These are phyloP conservation scores for Todiramphus saurophagus DNA, from an alignment of 2,113 vertebrate genomes.

Conservation along the genomic window DNA sequence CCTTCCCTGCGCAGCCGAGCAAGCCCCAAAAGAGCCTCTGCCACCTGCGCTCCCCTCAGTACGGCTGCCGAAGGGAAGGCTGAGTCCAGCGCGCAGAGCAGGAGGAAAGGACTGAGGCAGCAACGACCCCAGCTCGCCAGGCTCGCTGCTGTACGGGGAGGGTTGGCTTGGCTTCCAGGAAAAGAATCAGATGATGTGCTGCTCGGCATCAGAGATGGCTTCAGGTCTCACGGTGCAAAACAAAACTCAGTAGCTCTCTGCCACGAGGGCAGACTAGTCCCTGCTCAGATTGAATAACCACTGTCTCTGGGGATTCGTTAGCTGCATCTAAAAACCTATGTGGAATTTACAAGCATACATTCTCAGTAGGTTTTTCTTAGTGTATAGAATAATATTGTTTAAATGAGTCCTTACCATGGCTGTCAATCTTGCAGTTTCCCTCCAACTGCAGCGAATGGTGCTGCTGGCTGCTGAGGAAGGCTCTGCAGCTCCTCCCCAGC, in stretches of 20 bases:
- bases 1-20: not conserved
- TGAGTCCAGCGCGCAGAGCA: not conserved
- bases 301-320: not conserved
- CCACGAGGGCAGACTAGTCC: not conserved
- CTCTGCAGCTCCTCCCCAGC: not conserved
- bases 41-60: too few relatives aligned
- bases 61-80: not conserved
- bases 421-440: not conserved
- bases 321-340: not conserved
- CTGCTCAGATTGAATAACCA: not conserved
- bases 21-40: not conserved
- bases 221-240: not conserved
- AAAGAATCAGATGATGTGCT: not conserved
- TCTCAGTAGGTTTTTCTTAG: not conserved
- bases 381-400: not conserved
- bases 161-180: not conserved
- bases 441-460: not conserved
- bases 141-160: fast-evolving
- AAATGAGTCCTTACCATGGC: not conserved
- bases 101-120: not conserved
- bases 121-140: fast-evolving
- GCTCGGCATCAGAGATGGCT: not conserved
- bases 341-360: not conserved
- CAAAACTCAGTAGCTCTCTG: not conserved
- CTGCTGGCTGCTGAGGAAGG: not conserved